Evolutionary conservation across 2,797 vertebrate genomes (phyloP), one percentile per base, ranked within the genome.

Genomic region (Danio jaintianensis): DNA sequence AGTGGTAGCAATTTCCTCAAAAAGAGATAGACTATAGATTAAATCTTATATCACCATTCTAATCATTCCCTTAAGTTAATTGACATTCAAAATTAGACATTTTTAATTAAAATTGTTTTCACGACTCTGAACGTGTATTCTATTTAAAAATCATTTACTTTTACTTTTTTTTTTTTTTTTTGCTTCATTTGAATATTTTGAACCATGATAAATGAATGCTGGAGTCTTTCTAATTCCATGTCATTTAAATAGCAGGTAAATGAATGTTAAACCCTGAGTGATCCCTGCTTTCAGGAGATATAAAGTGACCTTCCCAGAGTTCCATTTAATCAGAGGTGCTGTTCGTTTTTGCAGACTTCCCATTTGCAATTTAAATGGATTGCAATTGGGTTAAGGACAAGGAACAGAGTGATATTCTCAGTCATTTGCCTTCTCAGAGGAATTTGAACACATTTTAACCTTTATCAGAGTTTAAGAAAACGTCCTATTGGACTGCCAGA

Each of bases 281-380:
- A 53, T 62, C 20, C 40, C 78, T 45, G 52, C 22, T n/a, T 80
- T 18, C 55, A 61, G 42, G 10, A 61, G 71, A 61, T 61, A 61
- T 48, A 73, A 73, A 79, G 50, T 50, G 56, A 72, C 77, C 38
- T 80, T 80, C 55, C n/a, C 52, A 69, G 50, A 72, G 9, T 59
- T 71, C 15, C 73, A 55, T 80, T 78, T 84, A 84, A 82, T 82
- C 76, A 74, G 67, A 78, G 18, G 55, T 80, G 59, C 79, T 61
- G 64, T 67, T 82, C 29, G 1, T 52, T 64, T 74, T 74, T 45
- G 11, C 67, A 36, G 62, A 64, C 43, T 74, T 82, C 59, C 29
- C 20, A 82, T 86, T 86, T 78, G 80, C 82, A 84, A 80, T 84
- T 86, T 78, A 82, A 86, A 86, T 82, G 40, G 52, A 52, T 45